phyloP scores from a whole-genome alignment of 1,140 invertebrate genomes.

The Apis florea region DNA sequence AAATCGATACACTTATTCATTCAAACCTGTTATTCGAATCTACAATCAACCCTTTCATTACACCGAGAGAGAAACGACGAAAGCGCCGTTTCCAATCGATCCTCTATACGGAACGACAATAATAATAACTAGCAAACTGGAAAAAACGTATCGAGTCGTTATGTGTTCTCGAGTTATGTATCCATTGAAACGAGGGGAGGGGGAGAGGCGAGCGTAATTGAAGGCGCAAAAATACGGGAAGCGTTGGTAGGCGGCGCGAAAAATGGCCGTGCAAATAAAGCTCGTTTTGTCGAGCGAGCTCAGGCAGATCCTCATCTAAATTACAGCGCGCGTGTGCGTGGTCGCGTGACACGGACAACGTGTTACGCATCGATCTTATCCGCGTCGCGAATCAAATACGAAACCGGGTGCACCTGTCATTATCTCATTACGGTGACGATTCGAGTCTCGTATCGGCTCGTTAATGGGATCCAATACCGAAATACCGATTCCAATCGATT shows the following conservation, averaged over 20 bases:
- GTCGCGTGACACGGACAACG: conserved; percentile 53
- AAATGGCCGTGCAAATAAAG: conserved; percentile 34
- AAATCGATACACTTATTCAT: background rate
- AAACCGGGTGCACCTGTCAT: conserved; percentile 61
- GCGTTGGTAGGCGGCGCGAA: conserved; percentile 20
- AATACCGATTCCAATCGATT: conserved; percentile 41
- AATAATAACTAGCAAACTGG: background rate
- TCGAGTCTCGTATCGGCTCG: conserved; percentile 15
- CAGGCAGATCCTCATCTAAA: conserved; percentile 66
- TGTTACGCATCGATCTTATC: conserved; percentile 59
- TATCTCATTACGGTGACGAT: conserved; percentile 52
- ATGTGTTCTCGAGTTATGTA: background rate
- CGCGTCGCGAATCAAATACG: conserved; percentile 48
- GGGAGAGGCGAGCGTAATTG: conserved; percentile 41
- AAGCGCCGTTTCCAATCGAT: background rate
- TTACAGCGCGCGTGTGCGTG: conserved; percentile 38
- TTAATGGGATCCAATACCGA: background rate
- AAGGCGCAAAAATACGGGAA: conserved; percentile 40
- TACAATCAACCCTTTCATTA: no score
- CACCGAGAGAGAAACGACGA: background rate
- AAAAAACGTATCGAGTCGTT: background rate
- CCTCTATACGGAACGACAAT: background rate
- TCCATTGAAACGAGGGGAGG: background rate
- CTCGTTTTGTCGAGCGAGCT: conserved; percentile 30
- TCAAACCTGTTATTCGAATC: background rate